Base-by-base conservation (phyloP, 2,113 vertebrate species). In the Salvelinus namaycush region DNA sequence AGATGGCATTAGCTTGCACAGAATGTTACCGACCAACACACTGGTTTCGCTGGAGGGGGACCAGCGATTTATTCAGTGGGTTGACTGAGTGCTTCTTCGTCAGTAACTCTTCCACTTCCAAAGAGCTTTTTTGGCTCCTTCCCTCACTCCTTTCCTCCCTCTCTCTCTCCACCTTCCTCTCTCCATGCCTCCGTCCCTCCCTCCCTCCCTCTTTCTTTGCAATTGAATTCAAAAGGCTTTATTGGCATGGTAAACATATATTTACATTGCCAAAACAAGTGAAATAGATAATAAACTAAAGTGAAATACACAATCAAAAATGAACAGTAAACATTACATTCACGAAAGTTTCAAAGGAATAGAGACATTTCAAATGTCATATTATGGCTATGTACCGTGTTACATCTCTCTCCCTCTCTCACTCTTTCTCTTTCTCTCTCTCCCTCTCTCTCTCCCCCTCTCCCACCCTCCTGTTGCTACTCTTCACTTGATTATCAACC, bases 1-100 rank as follows among this genome's bases (percentile, higher is more conserved):
- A 66, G 64, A 11, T 62, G 60, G 60, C 60, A 8, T 66, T 66
- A 66, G 64, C 64, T 66, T 66, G 26, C 64, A 22, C 64, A 66
- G 24, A 24, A 4, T 66, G 64, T 27, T 26, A 27, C 12, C 11
- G 26, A 11, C n/a, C 64, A 13, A 8, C 51, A 18, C 51, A 54
- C 51, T 54, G 14, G 51, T 54, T 54, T 18, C 16, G 51, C 51
- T 54, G 51, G 51, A 54, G 51, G 51, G 51, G 51, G 51, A 54
- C 51, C 51, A 54, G 51, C 16, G 16, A 54, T 54, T 54, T 54
- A 54, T 54, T 54, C 16, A 54, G 51, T 54, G 51, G 51, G 51
- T 54, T 54, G 16, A 54, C 51, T 54, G 51, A 54, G 51, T 54
- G 59, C 20, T 62, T 24, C 18, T 22, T 62, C n/a, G 3, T 62